phyloP scores from a whole-genome alignment of 2,113 vertebrate genomes.

The Corythoichthys haematopterus region DNA sequence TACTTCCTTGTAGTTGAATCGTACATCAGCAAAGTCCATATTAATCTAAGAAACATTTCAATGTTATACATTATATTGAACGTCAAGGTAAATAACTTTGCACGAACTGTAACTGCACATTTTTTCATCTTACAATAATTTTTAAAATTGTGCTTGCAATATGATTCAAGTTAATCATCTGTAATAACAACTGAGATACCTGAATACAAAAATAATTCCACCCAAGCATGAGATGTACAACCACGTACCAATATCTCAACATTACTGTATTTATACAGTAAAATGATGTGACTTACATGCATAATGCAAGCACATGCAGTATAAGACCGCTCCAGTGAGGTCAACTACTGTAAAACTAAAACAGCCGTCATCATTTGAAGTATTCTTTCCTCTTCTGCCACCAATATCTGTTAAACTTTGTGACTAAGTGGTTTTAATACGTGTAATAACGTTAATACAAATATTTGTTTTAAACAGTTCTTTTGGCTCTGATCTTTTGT shows the following conservation, averaged over 20 bases:
- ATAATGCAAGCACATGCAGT: background rate
- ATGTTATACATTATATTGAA: too few species aligned
- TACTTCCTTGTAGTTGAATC: background rate
- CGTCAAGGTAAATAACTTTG: too few species aligned
- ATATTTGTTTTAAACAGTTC: background rate
- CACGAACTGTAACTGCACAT: background rate
- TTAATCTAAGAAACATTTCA: too few species aligned
- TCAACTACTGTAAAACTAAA: background rate
- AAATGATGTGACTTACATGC: background rate
- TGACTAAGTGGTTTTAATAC: background rate
- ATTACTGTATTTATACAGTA: background rate
- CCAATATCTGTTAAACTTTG: background rate
- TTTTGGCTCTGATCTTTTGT: background rate
- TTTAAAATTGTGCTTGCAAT: background rate
- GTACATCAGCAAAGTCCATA: background rate
- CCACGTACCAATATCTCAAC: background rate
- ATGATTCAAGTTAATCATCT: background rate
- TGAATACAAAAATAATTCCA: background rate
- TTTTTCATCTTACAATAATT: background rate
- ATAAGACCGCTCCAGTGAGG: background rate
- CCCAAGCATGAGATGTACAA: background rate
- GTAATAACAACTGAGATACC: background rate
- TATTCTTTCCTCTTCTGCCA: background rate
- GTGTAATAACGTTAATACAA: background rate
- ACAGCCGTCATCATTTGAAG: background rate